These are phyloP conservation scores for Eupithecia tripunctaria DNA, from an alignment of 2,888 invertebrate genomes.

Conservation along the genomic window DNA sequence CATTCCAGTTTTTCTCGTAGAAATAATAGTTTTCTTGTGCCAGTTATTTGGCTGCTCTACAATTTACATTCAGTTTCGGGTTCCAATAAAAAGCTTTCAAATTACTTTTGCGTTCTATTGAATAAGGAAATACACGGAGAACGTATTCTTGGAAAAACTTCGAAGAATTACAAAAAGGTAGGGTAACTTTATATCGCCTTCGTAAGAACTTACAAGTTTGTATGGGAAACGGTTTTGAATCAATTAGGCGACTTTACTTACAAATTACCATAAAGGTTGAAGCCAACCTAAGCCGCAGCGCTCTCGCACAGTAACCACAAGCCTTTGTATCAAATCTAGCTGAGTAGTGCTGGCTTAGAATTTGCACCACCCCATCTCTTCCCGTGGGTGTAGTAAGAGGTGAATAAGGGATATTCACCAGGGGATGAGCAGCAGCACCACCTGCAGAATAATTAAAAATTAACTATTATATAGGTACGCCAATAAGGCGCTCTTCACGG, in stretches of 20 bases:
- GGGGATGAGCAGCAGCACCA: too few relatives aligned
- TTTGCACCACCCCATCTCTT: too few relatives aligned
- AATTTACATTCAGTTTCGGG: background rate
- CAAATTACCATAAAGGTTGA: background rate
- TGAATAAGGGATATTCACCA: too few relatives aligned
- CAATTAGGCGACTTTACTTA: background rate
- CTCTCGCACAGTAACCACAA: background rate
- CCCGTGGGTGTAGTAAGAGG: too few relatives aligned
- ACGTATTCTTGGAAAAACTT: background rate
- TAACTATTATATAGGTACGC: too few relatives aligned
- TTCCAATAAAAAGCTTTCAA: background rate
- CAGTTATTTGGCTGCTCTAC: constrained; percentile 1
- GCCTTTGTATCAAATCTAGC: too few relatives aligned
- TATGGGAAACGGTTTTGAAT: background rate
- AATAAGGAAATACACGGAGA: background rate
- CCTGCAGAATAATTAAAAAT: too few relatives aligned
- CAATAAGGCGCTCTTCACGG: too few relatives aligned
- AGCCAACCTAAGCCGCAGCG: background rate
- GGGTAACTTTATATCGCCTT: background rate
- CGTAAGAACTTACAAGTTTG: background rate
- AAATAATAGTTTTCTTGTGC: constrained; percentile 1
- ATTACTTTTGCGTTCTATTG: background rate
- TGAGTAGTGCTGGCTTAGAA: too few relatives aligned
- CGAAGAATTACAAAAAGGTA: background rate
- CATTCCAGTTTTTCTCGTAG: background rate